Conservation (phyloP, 2,113 vertebrate genomes). For the Cacatua alba region DNA sequence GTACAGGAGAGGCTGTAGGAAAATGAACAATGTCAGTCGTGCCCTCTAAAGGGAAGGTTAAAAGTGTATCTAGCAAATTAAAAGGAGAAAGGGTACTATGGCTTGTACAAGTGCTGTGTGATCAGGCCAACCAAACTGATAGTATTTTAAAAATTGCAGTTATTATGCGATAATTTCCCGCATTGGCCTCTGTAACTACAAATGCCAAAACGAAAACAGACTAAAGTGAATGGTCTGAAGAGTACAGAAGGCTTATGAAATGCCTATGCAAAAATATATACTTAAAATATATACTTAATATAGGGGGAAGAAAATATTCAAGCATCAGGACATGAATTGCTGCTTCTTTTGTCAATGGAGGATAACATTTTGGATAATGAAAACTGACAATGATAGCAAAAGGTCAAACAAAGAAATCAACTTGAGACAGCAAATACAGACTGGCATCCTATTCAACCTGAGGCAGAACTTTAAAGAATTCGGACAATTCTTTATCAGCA, state of each 20-base stretch:
- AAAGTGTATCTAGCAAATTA: neutral
- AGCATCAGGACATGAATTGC: neutral
- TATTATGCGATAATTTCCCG: neutral
- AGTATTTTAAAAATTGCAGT: neutral
- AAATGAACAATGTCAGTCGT: neutral
- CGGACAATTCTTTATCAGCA: constrained; percentile 51
- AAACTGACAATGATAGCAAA: constrained; percentile 43
- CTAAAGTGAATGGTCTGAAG: neutral
- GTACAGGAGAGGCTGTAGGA: neutral
- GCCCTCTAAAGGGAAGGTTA: constrained; percentile 2
- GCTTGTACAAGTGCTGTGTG: neutral
- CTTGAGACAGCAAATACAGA: constrained; percentile 41
- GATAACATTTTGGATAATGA: constrained; percentile 1
- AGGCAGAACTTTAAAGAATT: constrained; percentile 41
- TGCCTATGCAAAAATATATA: neutral
- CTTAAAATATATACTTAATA: neutral
- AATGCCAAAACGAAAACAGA: neutral
- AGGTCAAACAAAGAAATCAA: constrained; percentile 59
- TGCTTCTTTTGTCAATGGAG: constrained; percentile 15
- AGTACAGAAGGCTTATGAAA: neutral
- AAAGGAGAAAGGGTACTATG: neutral
- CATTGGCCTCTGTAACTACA: neutral
- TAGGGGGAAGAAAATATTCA: neutral
- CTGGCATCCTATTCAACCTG: neutral
- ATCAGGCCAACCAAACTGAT: neutral